Evolutionary conservation across 2,888 invertebrate genomes (phyloP).

Genomic region (Automeris io): DNA sequence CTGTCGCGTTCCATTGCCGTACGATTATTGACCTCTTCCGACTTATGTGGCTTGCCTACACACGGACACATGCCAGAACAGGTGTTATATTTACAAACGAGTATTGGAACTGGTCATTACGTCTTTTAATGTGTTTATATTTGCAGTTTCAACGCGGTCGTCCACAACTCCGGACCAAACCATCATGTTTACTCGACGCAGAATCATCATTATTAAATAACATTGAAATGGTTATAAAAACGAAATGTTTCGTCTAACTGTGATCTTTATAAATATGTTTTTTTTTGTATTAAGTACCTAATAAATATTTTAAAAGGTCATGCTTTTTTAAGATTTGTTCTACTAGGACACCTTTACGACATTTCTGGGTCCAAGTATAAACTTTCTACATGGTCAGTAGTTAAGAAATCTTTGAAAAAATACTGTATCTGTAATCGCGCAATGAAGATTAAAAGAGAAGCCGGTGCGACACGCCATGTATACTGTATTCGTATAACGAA

Average conservation of each 20-base stretch:
- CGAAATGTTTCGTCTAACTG: conserved; percentile 50
- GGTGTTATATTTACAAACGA: conserved; percentile 30
- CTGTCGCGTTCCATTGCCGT: conserved; percentile 29
- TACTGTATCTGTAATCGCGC: too few species aligned
- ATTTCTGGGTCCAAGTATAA: too few species aligned
- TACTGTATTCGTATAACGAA: too few species aligned
- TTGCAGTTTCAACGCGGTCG: conserved; percentile 68
- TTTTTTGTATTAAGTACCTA: conserved; percentile 27
- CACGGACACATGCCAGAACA: conserved; percentile 34
- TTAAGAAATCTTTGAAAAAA: too few species aligned
- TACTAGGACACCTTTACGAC: too few species aligned
- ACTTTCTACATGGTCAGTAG: too few species aligned
- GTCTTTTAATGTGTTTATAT: conserved; percentile 11
- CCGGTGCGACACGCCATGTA: too few species aligned
- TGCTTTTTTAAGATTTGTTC: not conserved
- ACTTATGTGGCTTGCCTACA: conserved; percentile 31
- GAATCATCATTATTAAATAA: conserved; percentile 51
- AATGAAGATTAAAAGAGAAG: too few species aligned
- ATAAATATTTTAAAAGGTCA: conserved; percentile 11
- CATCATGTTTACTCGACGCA: conserved; percentile 64
- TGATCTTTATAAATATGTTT: conserved; percentile 40
- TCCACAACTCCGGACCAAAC: conserved; percentile 68
- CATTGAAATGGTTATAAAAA: conserved; percentile 19
- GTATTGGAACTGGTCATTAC: conserved; percentile 20
- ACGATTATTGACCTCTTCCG: conserved; percentile 58